Conservation (phyloP, 2,113 vertebrate species). For the Gallinago undulata region DNA sequence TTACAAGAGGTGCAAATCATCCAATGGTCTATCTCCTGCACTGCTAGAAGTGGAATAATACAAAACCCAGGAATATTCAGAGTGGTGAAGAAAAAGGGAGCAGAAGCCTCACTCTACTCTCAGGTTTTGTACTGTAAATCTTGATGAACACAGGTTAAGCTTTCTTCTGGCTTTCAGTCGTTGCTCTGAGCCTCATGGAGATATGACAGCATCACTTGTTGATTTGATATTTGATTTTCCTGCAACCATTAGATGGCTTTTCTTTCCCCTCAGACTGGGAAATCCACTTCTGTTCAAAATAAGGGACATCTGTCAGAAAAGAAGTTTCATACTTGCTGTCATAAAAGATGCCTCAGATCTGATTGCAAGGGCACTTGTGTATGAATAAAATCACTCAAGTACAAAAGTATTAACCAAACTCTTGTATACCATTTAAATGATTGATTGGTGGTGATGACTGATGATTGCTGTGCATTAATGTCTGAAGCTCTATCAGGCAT, state of each 20-base stretch:
- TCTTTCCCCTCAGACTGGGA: neutral
- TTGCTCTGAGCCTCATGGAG: neutral
- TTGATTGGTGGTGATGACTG: constrained; percentile 36
- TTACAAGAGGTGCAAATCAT: neutral
- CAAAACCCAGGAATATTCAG: neutral
- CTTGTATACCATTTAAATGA: constrained; percentile 41
- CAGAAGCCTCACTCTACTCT: neutral
- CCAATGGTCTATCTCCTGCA: neutral
- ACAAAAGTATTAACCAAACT: constrained; percentile 30
- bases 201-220: neutral
- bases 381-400: constrained; percentile 44
- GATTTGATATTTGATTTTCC: neutral
- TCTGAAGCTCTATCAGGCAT: neutral
- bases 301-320: constrained; percentile 29
- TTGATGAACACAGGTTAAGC: neutral
- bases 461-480: constrained; percentile 15
- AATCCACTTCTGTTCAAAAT: neutral
- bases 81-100: neutral
- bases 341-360: constrained; percentile 38
- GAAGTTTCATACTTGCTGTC: neutral
- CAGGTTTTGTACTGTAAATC: neutral
- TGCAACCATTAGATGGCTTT: neutral
- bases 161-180: neutral
- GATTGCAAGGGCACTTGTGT: constrained; percentile 57
- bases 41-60: neutral